Evolutionary conservation across 1,140 invertebrate genomes (phyloP), one percentile per base, ranked within the genome.

Genomic region (Bombus ignitus): DNA sequence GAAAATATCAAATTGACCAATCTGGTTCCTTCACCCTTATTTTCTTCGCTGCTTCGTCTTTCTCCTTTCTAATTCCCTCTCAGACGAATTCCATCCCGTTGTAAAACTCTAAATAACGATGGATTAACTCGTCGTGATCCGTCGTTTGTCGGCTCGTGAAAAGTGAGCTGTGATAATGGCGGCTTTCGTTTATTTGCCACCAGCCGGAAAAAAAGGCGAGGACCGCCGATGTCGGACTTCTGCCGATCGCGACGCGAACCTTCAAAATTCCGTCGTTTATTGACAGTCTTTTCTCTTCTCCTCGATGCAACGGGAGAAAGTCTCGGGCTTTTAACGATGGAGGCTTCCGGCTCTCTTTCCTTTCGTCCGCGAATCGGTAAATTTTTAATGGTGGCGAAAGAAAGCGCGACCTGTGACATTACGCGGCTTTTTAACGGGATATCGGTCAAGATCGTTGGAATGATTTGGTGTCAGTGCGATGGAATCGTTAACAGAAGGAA

Each of bases 131-230:
- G 35, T 47, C 53, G 13, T n/a, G 82, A 57, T 47, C 32, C 35
- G 76, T 83, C 78, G 77, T 65, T 62, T 62, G 77, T 73, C 72
- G 28, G 8, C 53, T 57, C 66, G 73, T 88, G 87, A 90, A 92
- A 92, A 92, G 85, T 93, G 90, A 92, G 89, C 89, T 88, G 85
- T 92, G 89, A 92, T 92, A 91, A 93, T 93, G 92, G 93, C 94
- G 92, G 91, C 91, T 94, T 93, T 94, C 93, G 91, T 93, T 94
- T 94, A 94, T 94, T 94, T 94, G 87, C 90, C n/a, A 73, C 70
- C 68, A 68, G 44, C 73, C 57, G 70, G 70, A 84, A 87, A 92
- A 92, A 91, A 89, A 93, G 75, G 87, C 83, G 89, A 91, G 86
- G 78, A 68, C 85, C 84, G 87, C 57, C 57, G 89, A 84, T 83